Evolutionary conservation across 2,888 invertebrate genomes (phyloP), one percentile per base, ranked within the genome.

Genomic region (Caenorhabditis uteleia): DNA sequence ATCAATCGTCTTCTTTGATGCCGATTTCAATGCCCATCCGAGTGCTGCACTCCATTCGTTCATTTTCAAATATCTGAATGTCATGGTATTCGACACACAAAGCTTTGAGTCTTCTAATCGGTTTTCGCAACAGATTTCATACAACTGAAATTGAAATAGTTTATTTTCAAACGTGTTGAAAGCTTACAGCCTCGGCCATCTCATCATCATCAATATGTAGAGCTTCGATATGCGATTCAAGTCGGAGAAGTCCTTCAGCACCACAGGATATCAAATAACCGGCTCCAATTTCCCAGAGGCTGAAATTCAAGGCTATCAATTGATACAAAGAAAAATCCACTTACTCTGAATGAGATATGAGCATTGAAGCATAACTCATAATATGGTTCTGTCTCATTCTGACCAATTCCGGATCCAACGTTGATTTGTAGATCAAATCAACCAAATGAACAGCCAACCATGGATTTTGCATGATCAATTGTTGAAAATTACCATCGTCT

Each of bases 391-490:
- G 39, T 27, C 64, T 47, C 27, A 72, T 39, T 12, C 43, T 54
- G 2, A 50, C 51, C 47, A 49, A 54, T 25, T 48, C 59, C 18
- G 60, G 49, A 49, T 55, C 59, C 31, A 42, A 33, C 20, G 51
- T 56, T 10, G 49, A 46, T 29, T 57, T 66, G 23, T 64, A 51
- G 40, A 69, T 64, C 12, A 65, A 53, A 47, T 72, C 72, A 18
- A 72, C 60, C 2, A 72, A 48, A 45, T 72, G 72, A 21, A 72
- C 54, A 4, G 68, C 58, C 4, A 72, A 40, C 72, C 72, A 72
- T 12, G 68, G 69, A 51, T 72, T 72, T 2, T 60, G 40, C 7
- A 58, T 33, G 18, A 71, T 50, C 26, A 56, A 48, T 46, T 55
- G 45, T 20, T 59, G 51, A 36, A 65, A 65, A 18, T 50, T 55